Percentiles rank a stretch among this genome's conserved stretches.
phyloP scores from a whole-genome alignment of 2,113 vertebrate species.

The Zootoca vivipara region DNA sequence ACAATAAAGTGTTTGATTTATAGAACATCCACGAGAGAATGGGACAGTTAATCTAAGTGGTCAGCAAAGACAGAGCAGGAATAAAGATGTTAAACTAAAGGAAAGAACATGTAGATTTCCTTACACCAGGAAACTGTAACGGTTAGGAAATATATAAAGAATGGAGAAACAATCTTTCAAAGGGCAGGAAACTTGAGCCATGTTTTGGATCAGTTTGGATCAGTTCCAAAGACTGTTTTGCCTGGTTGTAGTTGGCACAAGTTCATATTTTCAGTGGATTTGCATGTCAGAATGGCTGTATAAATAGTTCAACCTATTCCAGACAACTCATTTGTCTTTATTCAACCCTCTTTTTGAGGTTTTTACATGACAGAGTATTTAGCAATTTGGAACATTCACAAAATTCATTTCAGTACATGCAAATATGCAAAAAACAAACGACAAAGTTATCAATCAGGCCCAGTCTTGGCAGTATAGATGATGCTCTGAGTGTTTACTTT shows the following conservation, averaged over 20 bases:
- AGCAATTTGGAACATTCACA: background rate
- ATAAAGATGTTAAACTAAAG: constrained; percentile 33
- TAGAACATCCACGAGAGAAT: constrained; percentile 29
- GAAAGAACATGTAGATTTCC: constrained; percentile 3
- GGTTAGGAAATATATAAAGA: constrained; percentile 12
- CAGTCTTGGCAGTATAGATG: background rate
- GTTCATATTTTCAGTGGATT: background rate
- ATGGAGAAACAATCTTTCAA: background rate
- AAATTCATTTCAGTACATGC: background rate
- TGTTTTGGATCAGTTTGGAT: background rate
- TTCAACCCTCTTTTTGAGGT: background rate
- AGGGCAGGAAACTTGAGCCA: background rate
- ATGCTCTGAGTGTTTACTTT: background rate
- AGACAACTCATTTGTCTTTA: background rate
- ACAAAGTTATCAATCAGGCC: background rate
- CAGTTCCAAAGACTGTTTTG: background rate
- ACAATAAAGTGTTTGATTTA: constrained; percentile 36
- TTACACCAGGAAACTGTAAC: background rate
- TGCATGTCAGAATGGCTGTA: background rate
- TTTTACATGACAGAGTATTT: background rate
- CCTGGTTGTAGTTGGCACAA: background rate
- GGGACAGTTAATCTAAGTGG: constrained; percentile 4
- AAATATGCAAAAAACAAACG: background rate
- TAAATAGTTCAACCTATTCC: background rate
- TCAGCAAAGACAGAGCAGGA: constrained; percentile 29